phyloP scores from a whole-genome alignment of 2,888 invertebrate species.

The Himalopsyche kuldschensis region DNA sequence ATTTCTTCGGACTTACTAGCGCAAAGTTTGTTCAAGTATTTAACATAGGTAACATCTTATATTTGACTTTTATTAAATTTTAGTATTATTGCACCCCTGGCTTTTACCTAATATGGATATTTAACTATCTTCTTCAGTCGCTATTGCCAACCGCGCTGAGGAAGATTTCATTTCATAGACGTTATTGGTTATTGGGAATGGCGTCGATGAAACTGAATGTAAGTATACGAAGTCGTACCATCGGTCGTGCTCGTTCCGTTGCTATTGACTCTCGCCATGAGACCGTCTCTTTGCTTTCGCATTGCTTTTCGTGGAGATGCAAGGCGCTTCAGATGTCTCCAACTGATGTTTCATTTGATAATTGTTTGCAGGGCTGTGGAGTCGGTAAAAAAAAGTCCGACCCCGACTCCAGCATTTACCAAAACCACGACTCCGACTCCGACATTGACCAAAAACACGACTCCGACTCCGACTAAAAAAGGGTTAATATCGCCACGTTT shows the following conservation, averaged over 20 bases:
- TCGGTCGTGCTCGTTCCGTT: background rate
- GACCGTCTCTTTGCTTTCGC: background rate
- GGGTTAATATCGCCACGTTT: no score
- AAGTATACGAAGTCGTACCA: background rate
- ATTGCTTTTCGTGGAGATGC: background rate
- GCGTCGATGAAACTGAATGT: background rate
- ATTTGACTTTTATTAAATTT: no score
- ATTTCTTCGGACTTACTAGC: no score
- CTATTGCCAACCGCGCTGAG: background rate
- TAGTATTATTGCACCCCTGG: background rate
- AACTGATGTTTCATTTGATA: background rate
- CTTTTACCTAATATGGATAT: background rate
- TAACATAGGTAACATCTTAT: no score
- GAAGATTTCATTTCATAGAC: conserved; percentile 10
- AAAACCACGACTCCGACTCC: no score
- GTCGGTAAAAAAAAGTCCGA: no score
- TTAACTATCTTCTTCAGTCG: background rate
- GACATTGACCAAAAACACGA: no score
- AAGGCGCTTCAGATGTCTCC: background rate
- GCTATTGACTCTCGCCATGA: background rate
- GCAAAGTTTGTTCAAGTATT: no score
- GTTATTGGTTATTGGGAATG: conserved; percentile 24
- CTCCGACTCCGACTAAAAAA: no score
- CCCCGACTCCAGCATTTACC: no score
- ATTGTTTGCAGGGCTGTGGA: no score